Evolutionary conservation across 2,888 invertebrate genomes (phyloP).

Genomic region (Axea sp.): DNA sequence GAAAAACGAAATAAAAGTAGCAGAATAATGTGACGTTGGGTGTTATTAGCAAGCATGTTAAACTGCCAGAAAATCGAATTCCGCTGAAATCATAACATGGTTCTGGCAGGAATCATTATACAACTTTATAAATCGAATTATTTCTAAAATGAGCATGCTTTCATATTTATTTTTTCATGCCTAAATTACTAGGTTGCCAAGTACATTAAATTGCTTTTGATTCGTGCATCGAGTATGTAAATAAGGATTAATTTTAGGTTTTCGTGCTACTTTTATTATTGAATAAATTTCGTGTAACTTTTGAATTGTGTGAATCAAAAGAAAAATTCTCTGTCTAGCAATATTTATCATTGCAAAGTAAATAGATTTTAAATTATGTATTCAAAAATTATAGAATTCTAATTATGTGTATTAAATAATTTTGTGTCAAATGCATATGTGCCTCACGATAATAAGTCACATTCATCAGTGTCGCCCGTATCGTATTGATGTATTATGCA

Average conservation of each 20-base stretch:
- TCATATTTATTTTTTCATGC: slow-evolving; percentile 9
- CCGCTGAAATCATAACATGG: slow-evolving; percentile 38
- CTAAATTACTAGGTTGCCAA: slow-evolving; percentile 10
- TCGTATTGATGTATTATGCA: slow-evolving; percentile 54
- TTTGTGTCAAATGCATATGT: slow-evolving; percentile 49
- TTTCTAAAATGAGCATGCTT: slow-evolving; percentile 2
- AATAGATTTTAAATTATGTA: no score
- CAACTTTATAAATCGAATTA: slow-evolving; percentile 32
- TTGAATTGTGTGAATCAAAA: no score
- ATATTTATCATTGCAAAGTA: no score
- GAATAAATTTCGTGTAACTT: not conserved
- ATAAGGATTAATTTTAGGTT: slow-evolving; percentile 8
- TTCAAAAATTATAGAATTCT: no score
- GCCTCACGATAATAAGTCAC: slow-evolving; percentile 44
- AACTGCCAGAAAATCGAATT: slow-evolving; percentile 36
- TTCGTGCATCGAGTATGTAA: slow-evolving; percentile 18
- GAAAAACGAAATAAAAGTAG: slow-evolving; percentile 32
- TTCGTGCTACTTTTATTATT: no score
- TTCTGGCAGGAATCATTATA: slow-evolving; percentile 29
- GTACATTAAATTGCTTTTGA: slow-evolving; percentile 1
- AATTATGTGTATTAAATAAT: no score
- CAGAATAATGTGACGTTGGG: slow-evolving; percentile 53
- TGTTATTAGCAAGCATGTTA: slow-evolving; percentile 49
- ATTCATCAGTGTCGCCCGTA: slow-evolving; percentile 47
- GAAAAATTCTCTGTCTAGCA: no score